Conservation (phyloP, 2,113 vertebrate species). For the Octodon degus region DNA sequence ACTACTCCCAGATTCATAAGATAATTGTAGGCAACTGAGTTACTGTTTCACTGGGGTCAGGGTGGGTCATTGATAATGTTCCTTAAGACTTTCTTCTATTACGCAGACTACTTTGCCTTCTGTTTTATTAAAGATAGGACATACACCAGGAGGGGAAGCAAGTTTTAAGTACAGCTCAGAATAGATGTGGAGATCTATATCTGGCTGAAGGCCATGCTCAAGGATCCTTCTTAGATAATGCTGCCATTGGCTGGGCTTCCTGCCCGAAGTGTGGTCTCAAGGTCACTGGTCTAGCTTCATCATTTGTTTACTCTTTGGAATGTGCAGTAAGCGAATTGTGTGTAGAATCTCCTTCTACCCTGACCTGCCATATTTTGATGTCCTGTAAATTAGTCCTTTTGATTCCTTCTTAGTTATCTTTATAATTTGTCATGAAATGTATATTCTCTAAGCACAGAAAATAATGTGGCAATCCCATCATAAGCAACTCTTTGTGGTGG, state of each 20-base stretch:
- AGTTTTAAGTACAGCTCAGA: constrained; percentile 66
- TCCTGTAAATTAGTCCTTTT: background rate
- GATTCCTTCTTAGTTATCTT: background rate
- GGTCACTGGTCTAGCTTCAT: constrained; percentile 21
- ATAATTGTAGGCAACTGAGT: background rate
- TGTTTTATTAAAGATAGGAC: constrained; percentile 48
- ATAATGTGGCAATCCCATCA: background rate
- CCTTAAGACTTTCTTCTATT: background rate
- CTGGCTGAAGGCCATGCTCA: constrained; percentile 18
- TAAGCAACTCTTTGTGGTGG: background rate
- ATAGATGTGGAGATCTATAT: constrained; percentile 67
- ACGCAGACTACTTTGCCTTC: constrained; percentile 50
- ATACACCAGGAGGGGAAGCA: constrained; percentile 41
- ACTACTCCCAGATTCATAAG: background rate
- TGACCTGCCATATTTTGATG: background rate
- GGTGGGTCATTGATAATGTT: background rate
- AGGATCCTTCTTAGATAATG: background rate
- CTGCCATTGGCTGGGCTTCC: background rate
- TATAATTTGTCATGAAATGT: background rate
- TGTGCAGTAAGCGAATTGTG: background rate
- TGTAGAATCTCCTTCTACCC: background rate
- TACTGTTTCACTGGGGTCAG: background rate
- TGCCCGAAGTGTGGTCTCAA: background rate
- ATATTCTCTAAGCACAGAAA: background rate
- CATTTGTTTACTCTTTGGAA: background rate